Evolutionary conservation across 2,888 invertebrate species (phyloP).

Genomic region (Drosophila austrosaltans): DNA sequence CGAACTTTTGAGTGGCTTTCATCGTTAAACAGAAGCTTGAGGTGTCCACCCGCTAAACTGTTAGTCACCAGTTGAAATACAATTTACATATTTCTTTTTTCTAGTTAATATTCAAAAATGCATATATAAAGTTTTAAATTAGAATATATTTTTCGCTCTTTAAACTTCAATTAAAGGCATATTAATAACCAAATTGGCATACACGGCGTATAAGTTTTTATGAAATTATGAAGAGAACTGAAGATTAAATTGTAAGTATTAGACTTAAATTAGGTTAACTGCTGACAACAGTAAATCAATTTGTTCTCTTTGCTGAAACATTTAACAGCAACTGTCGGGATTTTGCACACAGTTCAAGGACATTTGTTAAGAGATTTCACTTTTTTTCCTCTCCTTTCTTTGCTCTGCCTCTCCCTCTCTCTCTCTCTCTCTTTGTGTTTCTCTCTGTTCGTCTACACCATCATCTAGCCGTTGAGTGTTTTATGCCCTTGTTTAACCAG

Average conservation of each 20-base stretch:
- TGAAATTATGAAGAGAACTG: too few species aligned
- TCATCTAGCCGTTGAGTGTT: conserved; percentile 31
- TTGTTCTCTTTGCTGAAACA: background rate
- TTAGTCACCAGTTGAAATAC: conserved; percentile 8
- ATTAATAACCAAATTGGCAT: background rate
- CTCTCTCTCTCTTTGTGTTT: background rate
- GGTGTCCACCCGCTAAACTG: background rate
- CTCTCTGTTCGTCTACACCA: background rate
- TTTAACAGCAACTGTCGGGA: conserved; percentile 11
- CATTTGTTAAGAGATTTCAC: conserved; percentile 1
- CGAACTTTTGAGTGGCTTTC: conserved; percentile 54
- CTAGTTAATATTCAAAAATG: background rate
- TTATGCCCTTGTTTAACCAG: conserved; percentile 51
- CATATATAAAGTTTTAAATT: background rate
- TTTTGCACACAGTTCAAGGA: conserved; percentile 2
- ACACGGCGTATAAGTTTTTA: conserved; percentile 21
- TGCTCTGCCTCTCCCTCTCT: background rate
- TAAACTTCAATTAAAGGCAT: background rate
- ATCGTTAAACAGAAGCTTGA: conserved; percentile 28
- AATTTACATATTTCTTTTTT: background rate
- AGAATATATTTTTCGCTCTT: background rate
- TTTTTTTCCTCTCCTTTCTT: background rate
- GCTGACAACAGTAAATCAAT: background rate
- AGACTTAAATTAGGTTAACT: background rate
- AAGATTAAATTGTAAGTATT: background rate